These are phyloP conservation scores for Alosa alosa DNA, from an alignment of 2,113 vertebrate species.

Conservation along the genomic window DNA sequence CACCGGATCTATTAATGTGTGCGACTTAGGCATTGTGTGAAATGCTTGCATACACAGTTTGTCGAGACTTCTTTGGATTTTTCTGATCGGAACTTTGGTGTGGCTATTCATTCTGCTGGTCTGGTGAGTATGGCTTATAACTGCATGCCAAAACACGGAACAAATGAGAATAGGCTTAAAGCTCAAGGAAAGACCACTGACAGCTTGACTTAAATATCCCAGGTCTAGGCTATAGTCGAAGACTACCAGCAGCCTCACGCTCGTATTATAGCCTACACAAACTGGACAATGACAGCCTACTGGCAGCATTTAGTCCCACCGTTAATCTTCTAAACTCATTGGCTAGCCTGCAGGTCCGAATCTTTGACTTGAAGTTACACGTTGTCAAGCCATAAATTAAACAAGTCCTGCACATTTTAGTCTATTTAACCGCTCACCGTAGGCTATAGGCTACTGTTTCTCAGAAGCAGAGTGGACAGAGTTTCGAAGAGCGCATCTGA, in stretches of 20 bases:
- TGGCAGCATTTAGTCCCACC: background rate
- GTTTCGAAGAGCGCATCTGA: constrained; percentile 44
- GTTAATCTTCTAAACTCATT: background rate
- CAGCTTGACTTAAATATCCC: background rate
- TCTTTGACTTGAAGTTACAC: background rate
- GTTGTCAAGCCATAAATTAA: background rate
- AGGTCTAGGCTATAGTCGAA: background rate
- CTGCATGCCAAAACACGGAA: background rate
- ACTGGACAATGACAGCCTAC: background rate
- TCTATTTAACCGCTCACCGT: background rate
- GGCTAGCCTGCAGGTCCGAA: background rate
- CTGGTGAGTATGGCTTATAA: constrained; percentile 56
- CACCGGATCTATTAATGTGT: background rate
- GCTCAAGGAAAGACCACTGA: background rate
- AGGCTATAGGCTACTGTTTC: background rate
- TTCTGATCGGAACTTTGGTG: constrained; percentile 61
- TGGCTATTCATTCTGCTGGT: constrained; percentile 49
- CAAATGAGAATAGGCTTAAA: background rate
- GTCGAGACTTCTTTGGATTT: constrained; percentile 44
- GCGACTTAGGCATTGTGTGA: constrained; percentile 31
- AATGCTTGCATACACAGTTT: constrained; percentile 47
- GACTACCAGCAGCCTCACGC: background rate
- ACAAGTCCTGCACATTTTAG: background rate
- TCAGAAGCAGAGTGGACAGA: constrained; percentile 27
- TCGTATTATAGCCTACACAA: background rate